These are phyloP conservation scores for Trypoxylus dichotomus DNA, from an alignment of 1,140 invertebrate genomes.

Conservation along the genomic window DNA sequence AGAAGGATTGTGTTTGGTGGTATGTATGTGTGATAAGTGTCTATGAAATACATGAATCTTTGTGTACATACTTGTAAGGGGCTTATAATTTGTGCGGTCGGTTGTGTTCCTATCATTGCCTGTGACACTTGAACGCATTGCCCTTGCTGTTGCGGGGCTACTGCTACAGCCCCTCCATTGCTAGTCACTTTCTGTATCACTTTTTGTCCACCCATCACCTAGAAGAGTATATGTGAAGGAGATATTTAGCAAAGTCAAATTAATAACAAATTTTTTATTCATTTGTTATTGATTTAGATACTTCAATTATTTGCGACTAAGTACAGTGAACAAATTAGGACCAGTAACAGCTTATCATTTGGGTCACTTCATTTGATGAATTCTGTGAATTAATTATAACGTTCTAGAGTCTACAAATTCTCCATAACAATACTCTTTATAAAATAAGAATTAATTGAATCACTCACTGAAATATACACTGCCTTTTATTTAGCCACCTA, in stretches of 20 bases:
- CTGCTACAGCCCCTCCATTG: constrained; percentile 53
- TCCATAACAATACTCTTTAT: too few relatives aligned
- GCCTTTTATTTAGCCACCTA: too few relatives aligned
- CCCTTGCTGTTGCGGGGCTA: constrained; percentile 54
- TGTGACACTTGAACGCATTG: constrained; percentile 70
- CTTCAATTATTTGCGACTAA: too few relatives aligned
- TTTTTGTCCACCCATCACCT: constrained; percentile 59
- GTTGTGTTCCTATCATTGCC: constrained; percentile 61
- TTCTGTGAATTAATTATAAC: too few relatives aligned
- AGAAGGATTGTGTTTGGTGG: too few relatives aligned
- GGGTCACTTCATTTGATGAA: too few relatives aligned
- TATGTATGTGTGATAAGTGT: background rate
- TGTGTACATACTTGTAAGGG: constrained; percentile 58
- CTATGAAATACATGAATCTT: constrained; percentile 17
- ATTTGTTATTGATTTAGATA: too few relatives aligned
- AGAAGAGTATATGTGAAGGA: constrained; percentile 24
- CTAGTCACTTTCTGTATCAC: constrained; percentile 60
- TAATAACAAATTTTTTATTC: too few relatives aligned
- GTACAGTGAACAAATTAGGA: too few relatives aligned
- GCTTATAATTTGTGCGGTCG: constrained; percentile 66
- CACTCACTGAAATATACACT: constrained; percentile 40
- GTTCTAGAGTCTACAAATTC: too few relatives aligned
- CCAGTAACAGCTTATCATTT: too few relatives aligned
- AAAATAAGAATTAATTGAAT: too few relatives aligned
- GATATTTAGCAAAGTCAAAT: constrained; percentile 49